phyloP scores from a whole-genome alignment of 2,113 vertebrate genomes.

The Sorex fumeus region DNA sequence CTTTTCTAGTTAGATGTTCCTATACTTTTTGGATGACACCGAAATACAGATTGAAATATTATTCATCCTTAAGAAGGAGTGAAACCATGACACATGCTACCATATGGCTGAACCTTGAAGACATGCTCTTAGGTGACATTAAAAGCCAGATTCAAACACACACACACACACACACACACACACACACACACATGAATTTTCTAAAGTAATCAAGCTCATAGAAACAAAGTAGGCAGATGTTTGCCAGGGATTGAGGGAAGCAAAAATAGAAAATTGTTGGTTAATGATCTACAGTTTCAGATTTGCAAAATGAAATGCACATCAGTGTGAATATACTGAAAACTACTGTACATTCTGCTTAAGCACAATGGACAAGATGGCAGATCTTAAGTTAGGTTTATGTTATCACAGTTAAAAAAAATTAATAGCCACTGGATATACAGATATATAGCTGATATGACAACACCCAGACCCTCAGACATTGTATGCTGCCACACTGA shows the following conservation, averaged over 20 bases:
- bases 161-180: background rate
- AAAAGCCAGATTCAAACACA: conserved; percentile 22
- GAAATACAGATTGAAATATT: background rate
- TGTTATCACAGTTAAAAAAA: background rate
- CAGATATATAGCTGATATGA: background rate
- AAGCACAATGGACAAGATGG: background rate
- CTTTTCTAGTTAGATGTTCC: no score
- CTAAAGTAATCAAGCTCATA: background rate
- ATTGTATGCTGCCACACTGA: background rate
- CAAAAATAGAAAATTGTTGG: background rate
- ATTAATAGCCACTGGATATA: no score
- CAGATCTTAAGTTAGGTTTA: background rate
- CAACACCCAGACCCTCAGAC: no score
- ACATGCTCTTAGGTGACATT: background rate
- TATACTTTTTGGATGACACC: no score
- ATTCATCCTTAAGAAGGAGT: background rate
- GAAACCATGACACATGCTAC: conserved; percentile 15
- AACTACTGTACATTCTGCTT: background rate
- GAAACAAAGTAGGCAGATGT: conserved; percentile 15
- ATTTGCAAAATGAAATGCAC: conserved; percentile 11
- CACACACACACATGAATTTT: background rate
- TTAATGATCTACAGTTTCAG: background rate
- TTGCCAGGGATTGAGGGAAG: background rate
- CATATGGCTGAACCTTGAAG: background rate
- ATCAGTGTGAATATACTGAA: background rate